A percentile compares a stretch with the other conserved stretches of the same genome.
phyloP scores from a whole-genome alignment of 2,888 invertebrate genomes.

The Liopterus haemorrhoidalis region DNA sequence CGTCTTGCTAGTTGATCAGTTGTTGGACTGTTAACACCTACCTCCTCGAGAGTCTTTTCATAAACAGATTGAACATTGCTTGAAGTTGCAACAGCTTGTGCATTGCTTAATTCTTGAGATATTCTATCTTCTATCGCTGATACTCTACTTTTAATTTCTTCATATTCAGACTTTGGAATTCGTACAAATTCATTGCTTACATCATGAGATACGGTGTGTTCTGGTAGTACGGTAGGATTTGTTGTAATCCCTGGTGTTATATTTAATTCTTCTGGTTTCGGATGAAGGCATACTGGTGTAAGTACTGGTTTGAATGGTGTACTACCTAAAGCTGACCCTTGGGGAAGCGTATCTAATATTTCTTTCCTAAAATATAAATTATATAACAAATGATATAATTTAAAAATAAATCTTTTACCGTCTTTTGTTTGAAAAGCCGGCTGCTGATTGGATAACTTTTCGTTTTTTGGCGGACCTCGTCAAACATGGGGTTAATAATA shows the following conservation, averaged over 20 bases:
- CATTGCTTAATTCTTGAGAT: constrained; percentile 58
- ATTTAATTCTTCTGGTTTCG: constrained; percentile 38
- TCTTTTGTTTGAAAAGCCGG: constrained; percentile 60
- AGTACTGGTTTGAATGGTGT: constrained; percentile 51
- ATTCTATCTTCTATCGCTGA: constrained; percentile 66
- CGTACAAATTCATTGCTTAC: constrained; percentile 55
- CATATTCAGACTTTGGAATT: constrained; percentile 69
- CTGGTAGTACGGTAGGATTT: not conserved
- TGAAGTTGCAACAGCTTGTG: constrained; percentile 34
- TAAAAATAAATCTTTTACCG: constrained; percentile 48
- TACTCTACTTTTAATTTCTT: constrained; percentile 69
- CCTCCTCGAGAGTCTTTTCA: constrained; percentile 65
- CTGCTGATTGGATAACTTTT: constrained; percentile 55
- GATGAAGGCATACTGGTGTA: constrained; percentile 46
- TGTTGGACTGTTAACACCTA: constrained; percentile 56
- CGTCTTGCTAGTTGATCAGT: constrained; percentile 66
- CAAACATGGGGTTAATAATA: constrained; percentile 52
- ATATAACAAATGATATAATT: not conserved
- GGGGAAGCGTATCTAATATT: constrained; percentile 55
- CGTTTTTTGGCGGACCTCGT: constrained; percentile 60
- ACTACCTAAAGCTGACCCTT: constrained; percentile 50
- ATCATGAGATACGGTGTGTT: constrained; percentile 2
- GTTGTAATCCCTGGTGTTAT: not conserved
- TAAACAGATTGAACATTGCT: constrained; percentile 64
- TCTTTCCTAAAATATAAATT: constrained; percentile 54